Evolutionary conservation across 2,888 invertebrate species (phyloP).

Genomic region (Lithophane ornitopus): DNA sequence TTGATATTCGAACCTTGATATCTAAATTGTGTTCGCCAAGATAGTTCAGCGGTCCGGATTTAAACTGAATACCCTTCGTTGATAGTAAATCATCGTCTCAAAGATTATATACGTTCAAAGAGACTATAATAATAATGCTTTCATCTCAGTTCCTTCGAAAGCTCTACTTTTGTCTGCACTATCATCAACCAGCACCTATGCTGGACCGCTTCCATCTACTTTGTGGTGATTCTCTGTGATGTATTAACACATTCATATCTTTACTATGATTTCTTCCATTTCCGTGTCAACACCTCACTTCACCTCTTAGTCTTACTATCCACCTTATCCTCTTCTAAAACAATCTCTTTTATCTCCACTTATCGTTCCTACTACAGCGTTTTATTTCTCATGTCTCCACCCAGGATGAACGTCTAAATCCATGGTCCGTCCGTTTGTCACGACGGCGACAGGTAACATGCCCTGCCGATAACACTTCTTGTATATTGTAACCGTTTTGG

Average conservation of each 20-base stretch:
- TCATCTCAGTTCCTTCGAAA: not conserved
- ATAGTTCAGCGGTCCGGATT: not conserved
- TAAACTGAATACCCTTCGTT: too few relatives aligned
- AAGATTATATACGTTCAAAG: too few relatives aligned
- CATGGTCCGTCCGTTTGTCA: conserved; percentile 76
- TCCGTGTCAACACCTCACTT: not conserved
- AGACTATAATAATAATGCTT: too few relatives aligned
- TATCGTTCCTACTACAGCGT: conserved; percentile 28
- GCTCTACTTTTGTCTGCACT: not conserved
- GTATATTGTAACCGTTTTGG: conserved; percentile 74
- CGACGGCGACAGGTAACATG: conserved; percentile 77
- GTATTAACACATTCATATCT: not conserved
- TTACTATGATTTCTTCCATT: not conserved
- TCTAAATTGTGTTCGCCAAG: not conserved
- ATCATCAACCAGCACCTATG: not conserved
- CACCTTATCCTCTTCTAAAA: not conserved
- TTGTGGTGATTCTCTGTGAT: not conserved
- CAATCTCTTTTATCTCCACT: conserved; percentile 2
- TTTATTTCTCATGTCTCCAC: conserved; percentile 68
- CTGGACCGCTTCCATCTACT: not conserved
- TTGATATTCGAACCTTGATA: not conserved
- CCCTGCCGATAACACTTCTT: conserved; percentile 75
- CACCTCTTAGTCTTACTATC: not conserved
- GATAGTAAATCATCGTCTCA: not conserved
- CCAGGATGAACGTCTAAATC: conserved; percentile 81